Evolutionary conservation across 2,113 vertebrate genomes (phyloP), one percentile per base, ranked within the genome.

Genomic region (Eulemur macaco): DNA sequence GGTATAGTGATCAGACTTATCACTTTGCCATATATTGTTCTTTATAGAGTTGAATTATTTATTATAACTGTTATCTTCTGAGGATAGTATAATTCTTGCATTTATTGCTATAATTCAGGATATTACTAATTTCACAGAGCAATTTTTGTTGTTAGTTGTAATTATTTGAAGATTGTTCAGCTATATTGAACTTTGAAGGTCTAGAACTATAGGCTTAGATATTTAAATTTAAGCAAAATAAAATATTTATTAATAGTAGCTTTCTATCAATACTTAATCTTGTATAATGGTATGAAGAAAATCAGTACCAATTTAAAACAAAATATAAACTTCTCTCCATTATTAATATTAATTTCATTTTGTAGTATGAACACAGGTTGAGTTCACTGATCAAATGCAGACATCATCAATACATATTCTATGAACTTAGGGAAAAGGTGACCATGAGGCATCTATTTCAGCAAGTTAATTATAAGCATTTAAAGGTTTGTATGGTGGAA

Each of bases 211-310:
- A 54, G 11, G 50, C 47, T 78, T n/a, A 50, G 10, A 52, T 23
- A 90, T 94, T 89, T 29, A 85, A 91, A 73, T 3, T 39, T n/a
- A 96, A 81, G 37, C 7, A 80, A 93, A 64, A 39, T 21, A n/a
- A 96, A 88, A 74, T 56, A 69, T n/a, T 60, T 52, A 25, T 0
- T 37, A 37, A 60, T 69, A 74, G 1, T 89, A 73, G 6, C 27
- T 88, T 86, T 0, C 0, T 87, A 50, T 54, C 29, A 56, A 23
- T 60, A 73, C 23, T 34, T 37, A 63, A 89, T 84, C 2, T 5
- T 78, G 6, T 27, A 31, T 50, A 27, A 71, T 4, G 29, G 1
- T 8, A 76, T 27, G 37, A 34, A 86, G 15, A 54, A 64, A 82
- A 64, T 76, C 3, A 60, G 34, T 17, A 89, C 17, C 13, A 58